A percentile compares a stretch with the other conserved stretches of the same genome.
phyloP scores from a whole-genome alignment of 1,140 invertebrate genomes.

The Amyelois transitella region DNA sequence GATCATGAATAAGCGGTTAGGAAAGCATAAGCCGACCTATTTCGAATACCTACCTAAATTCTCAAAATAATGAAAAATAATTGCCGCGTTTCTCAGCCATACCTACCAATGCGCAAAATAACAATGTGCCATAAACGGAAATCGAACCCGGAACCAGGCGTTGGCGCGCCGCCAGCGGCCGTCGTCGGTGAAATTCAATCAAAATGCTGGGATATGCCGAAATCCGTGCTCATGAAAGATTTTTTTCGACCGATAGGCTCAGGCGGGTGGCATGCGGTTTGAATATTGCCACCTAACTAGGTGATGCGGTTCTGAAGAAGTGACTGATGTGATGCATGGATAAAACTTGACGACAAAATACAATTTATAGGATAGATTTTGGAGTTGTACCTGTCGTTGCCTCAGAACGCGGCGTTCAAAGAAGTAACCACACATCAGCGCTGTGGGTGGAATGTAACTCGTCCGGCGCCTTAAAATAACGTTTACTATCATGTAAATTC shows the following conservation, averaged over 20 bases:
- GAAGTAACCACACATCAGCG: too few species aligned
- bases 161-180: constrained; percentile 2
- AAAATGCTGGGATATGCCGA: constrained; percentile 10
- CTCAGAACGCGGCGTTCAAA: too few species aligned
- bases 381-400: too few species aligned
- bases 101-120: background rate
- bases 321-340: too few species aligned
- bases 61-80: background rate
- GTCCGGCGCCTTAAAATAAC: too few species aligned
- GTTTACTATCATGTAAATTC: too few species aligned
- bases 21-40: too few species aligned
- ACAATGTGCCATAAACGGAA: constrained; percentile 11
- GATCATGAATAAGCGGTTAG: too few species aligned
- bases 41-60: background rate
- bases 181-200: constrained; percentile 17
- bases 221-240: constrained; percentile 5
- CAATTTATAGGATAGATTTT: too few species aligned
- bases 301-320: too few species aligned
- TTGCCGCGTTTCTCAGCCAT: background rate
- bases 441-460: too few species aligned
- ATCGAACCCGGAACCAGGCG: constrained; percentile 9
- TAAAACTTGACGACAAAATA: too few species aligned
- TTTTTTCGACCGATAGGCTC: constrained; percentile 2
- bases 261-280: background rate
- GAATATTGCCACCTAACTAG: background rate